Percentiles rank a stretch among this genome's conserved stretches.
phyloP scores from a whole-genome alignment of 2,113 vertebrate genomes.

The Dryoscopus gambensis region DNA sequence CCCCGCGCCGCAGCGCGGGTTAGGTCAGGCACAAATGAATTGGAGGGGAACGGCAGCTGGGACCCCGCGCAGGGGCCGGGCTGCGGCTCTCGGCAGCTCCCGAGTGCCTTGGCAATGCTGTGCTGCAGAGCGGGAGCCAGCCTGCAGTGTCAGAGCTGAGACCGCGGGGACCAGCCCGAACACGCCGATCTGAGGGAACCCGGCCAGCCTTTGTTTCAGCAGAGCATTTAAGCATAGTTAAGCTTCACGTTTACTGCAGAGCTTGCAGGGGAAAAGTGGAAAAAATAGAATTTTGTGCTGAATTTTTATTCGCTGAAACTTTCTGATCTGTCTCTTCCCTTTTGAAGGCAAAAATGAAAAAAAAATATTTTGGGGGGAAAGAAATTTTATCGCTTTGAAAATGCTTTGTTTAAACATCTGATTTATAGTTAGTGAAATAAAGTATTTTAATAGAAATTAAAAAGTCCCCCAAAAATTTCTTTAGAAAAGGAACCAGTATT shows the following conservation, averaged over 20 bases:
- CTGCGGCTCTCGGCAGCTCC: not conserved
- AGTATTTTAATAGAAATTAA: not conserved
- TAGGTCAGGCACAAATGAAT: not conserved
- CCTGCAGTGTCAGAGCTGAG: not conserved
- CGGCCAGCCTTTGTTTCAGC: not conserved
- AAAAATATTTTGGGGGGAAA: not conserved
- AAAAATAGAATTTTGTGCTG: not conserved
- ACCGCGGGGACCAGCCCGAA: not conserved
- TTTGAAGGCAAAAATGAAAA: not conserved
- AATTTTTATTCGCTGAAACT: not conserved
- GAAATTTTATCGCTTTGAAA: not conserved
- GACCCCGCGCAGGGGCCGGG: not conserved
- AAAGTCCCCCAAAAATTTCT: not conserved
- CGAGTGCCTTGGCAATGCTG: not conserved
- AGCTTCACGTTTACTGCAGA: not conserved
- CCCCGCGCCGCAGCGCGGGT: not conserved
- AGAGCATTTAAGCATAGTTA: not conserved
- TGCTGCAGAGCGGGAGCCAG: not conserved
- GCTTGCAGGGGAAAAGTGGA: not conserved
- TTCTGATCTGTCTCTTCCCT: not conserved
- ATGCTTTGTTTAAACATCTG: not conserved
- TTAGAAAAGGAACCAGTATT: not conserved
- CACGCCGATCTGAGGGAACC: not conserved
- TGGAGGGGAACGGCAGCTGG: not conserved
- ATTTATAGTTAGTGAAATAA: not conserved